Conservation (phyloP, 2,888 invertebrate genomes). For the Epinotia demarniana region DNA sequence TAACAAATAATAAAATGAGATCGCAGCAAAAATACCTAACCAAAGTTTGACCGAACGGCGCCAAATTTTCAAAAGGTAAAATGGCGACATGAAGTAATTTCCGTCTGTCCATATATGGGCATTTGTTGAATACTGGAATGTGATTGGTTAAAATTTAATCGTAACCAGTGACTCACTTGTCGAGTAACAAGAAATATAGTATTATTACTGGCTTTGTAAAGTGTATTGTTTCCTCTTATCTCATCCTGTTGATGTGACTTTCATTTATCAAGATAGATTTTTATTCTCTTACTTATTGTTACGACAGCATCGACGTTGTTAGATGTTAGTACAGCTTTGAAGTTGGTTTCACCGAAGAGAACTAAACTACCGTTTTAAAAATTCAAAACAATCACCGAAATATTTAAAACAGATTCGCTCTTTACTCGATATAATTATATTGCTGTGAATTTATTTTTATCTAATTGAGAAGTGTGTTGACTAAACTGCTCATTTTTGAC, state of each 20-base stretch:
- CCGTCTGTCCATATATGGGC: slow-evolving; percentile 86
- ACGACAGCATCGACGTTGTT: slow-evolving; percentile 55
- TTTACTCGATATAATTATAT: slow-evolving; percentile 1
- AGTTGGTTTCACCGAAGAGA: slow-evolving; percentile 56
- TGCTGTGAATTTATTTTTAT: slow-evolving; percentile 35
- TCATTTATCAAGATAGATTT: slow-evolving; percentile 53
- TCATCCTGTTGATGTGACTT: slow-evolving; percentile 59
- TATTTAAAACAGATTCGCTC: slow-evolving; percentile 26
- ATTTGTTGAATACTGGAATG: slow-evolving; percentile 82
- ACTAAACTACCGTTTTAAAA: not conserved
- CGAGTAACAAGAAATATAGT: slow-evolving; percentile 61
- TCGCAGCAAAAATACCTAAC: not conserved
- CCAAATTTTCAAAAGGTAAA: slow-evolving; percentile 64
- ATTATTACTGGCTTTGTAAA: slow-evolving; percentile 56
- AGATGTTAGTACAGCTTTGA: slow-evolving; percentile 56
- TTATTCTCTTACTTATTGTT: slow-evolving; percentile 33
- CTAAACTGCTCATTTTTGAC: slow-evolving; percentile 71
- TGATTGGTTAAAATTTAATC: slow-evolving; percentile 81
- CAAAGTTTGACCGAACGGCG: slow-evolving; percentile 44
- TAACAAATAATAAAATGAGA: not conserved
- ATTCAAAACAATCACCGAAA: slow-evolving; percentile 13
- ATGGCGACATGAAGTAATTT: slow-evolving; percentile 62
- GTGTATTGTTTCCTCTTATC: slow-evolving; percentile 59
- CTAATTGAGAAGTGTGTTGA: slow-evolving; percentile 63
- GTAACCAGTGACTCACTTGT: slow-evolving; percentile 76